These are phyloP conservation scores for Pelodiscus sinensis DNA, from an alignment of 2,113 vertebrate genomes.

Conservation along the genomic window DNA sequence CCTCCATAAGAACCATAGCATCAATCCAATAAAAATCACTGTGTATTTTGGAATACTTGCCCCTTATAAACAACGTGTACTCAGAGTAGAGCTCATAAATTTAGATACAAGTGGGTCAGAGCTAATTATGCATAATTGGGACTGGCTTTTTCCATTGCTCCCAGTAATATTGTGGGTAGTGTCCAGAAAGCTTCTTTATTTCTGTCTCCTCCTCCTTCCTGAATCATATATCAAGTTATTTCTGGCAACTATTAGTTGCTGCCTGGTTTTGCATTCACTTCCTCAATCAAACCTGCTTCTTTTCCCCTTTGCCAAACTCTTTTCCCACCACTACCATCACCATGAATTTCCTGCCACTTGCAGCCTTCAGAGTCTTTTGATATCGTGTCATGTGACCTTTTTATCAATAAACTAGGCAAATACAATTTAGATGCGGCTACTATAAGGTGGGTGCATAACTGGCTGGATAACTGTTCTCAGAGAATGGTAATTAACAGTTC, in stretches of 20 bases:
- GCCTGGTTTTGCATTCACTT: not conserved
- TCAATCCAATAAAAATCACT: not conserved
- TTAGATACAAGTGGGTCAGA: not conserved
- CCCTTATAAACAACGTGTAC: not conserved
- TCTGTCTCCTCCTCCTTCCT: accelerated
- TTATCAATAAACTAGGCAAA: too few relatives aligned
- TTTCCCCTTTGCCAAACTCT: not conserved
- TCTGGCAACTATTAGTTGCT: accelerated
- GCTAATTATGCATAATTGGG: not conserved
- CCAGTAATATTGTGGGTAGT: not conserved
- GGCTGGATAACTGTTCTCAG: too few relatives aligned
- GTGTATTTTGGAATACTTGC: not conserved
- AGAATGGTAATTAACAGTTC: too few relatives aligned
- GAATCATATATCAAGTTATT: not conserved
- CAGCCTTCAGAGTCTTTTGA: not conserved
- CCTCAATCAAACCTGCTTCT: accelerated
- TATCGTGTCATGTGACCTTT: too few relatives aligned
- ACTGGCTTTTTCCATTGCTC: not conserved
- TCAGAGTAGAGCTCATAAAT: not conserved
- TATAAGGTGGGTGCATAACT: too few relatives aligned
- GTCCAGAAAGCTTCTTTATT: not conserved
- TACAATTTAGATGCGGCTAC: too few relatives aligned
- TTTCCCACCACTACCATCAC: not conserved
- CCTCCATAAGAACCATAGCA: not conserved
- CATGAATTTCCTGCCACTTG: not conserved